Base-by-base conservation (phyloP, 2,113 vertebrate species). In the Corydoras maculifer region DNA sequence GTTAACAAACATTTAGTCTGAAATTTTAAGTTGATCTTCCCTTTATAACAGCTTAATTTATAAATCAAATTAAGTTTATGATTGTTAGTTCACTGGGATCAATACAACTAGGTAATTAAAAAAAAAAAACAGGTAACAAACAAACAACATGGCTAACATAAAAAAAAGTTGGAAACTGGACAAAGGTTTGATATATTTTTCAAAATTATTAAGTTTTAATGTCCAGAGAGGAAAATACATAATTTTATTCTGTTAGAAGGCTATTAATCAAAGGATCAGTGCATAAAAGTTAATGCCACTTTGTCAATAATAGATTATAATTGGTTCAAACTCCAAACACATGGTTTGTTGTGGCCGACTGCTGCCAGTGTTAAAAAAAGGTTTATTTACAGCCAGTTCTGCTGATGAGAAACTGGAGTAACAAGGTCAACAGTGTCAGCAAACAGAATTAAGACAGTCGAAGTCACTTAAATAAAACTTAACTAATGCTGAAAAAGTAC, bases 231-330 rank as follows among this genome's bases (percentile, higher is more conserved):
- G 65, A 57, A 76, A 71, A 72, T 57, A 76, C 74, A 78, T 75
- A 72, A 72, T 79, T 76, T 78, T 60, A 77, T 73, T 73, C 55
- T 64, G 54, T 59, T 69, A 63, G 63, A 75, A 79, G 68, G 12
- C 64, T 61, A 65, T 69, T 73, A 71, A 77, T 76, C 61, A 78
- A 79, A 73, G 7, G 63, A 72, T 55, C 55, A 64, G 61, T 43
- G 62, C 71, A 70, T 76, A 63, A 69, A 59, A 54, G 62, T 59
- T 53, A 75, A 69, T 67, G 63, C 74, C 54, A 58, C 66, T 74
- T 81, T 72, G 75, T 72, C 67, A 58, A 75, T 72, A 73, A 75
- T 65, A 62, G 62, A 79, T 61, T 60, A 58, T 72, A 77, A 75
- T 57, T 69, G 71, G 63, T 79, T 76, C 50, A 35, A 15, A 58